Evolutionary conservation across 1,140 invertebrate genomes (phyloP).

Genomic region (Drosophila littoralis): DNA sequence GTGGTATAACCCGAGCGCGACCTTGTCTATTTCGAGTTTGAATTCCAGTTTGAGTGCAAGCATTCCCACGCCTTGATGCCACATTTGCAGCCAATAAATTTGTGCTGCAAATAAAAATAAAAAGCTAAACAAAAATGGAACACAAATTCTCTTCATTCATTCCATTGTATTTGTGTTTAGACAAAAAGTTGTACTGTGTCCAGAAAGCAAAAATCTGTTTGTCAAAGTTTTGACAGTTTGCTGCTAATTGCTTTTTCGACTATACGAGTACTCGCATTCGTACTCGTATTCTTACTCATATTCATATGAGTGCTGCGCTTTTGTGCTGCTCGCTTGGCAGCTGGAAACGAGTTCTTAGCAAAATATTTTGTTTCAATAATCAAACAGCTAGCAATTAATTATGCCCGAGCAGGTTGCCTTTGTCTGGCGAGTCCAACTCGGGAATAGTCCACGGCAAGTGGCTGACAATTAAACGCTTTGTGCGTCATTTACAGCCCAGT

Average conservation of each 20-base stretch:
- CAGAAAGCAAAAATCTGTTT: constrained; percentile 35
- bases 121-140: not conserved
- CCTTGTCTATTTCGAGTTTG: constrained; percentile 45
- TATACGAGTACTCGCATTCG: constrained; percentile 16
- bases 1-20: constrained; percentile 29
- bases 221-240: constrained; percentile 60
- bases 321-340: constrained; percentile 16
- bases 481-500: constrained; percentile 42
- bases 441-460: too few relatives aligned
- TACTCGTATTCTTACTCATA: constrained; percentile 6
- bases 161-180: constrained; percentile 29
- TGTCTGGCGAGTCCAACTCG: not conserved
- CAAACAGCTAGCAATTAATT: constrained; percentile 60
- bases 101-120: constrained; percentile 48
- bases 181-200: constrained; percentile 43
- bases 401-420: constrained; percentile 28
- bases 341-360: constrained; percentile 60
- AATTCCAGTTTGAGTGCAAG: constrained; percentile 38
- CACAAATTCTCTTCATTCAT: constrained; percentile 18
- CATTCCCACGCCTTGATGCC: constrained; percentile 73
- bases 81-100: constrained; percentile 70
- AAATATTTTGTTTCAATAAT: constrained; percentile 42
- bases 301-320: constrained; percentile 46
- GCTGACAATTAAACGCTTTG: constrained; percentile 57
- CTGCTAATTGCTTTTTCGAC: constrained; percentile 67